These are phyloP conservation scores for Netelia melanura DNA, from an alignment of 2,888 invertebrate genomes.

Conservation along the genomic window DNA sequence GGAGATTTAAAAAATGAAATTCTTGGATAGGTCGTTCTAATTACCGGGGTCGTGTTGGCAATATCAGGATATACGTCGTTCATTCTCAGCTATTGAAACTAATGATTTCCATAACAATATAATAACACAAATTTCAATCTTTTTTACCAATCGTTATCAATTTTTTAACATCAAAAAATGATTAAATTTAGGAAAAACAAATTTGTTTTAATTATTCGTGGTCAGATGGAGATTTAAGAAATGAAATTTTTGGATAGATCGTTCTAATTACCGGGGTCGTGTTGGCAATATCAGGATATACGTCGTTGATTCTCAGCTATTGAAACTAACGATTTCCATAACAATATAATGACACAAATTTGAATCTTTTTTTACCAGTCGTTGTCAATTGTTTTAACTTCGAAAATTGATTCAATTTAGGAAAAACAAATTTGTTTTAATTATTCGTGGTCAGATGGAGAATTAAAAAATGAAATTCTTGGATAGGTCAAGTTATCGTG, in stretches of 20 bases:
- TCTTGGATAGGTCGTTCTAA: constrained; percentile 10
- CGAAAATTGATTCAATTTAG: background rate
- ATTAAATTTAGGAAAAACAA: background rate
- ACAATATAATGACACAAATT: too few species aligned
- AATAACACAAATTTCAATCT: too few species aligned
- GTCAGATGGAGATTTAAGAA: background rate
- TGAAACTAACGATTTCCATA: background rate
- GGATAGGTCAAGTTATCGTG: background rate
- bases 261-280: constrained; percentile 36
- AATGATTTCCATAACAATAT: too few species aligned
- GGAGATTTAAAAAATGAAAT: background rate
- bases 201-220: background rate
- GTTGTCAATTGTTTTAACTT: too few species aligned
- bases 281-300: constrained; percentile 4
- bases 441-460: background rate
- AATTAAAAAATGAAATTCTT: background rate
- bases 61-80: constrained; percentile 5
- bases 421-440: background rate
- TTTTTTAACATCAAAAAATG: background rate
- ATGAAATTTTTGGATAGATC: too few species aligned
- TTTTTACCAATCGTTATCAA: too few species aligned
- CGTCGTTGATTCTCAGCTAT: constrained; percentile 17
- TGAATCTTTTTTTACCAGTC: too few species aligned
- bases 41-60: constrained; percentile 28
- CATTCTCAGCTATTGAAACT: constrained; percentile 13